Evolutionary conservation across 2,888 invertebrate genomes (phyloP).

Genomic region (Brenthis ino): DNA sequence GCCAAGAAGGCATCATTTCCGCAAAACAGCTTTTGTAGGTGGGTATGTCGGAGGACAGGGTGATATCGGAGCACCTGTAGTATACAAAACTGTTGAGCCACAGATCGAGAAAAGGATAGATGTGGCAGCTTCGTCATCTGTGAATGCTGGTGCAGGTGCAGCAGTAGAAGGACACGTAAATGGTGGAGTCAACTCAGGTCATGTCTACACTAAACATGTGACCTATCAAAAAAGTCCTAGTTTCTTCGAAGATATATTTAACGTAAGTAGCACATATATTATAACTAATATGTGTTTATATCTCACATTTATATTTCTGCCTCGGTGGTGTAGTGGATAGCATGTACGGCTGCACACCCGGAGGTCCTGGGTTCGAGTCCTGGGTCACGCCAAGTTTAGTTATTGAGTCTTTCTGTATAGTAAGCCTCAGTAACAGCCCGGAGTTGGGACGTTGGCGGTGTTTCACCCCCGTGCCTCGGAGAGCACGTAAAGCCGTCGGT

Average conservation of each 20-base stretch:
- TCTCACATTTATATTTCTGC: too few relatives aligned
- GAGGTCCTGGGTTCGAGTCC: too few relatives aligned
- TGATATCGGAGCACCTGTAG: slow-evolving; percentile 44
- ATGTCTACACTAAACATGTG: slow-evolving; percentile 58
- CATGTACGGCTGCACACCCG: too few relatives aligned
- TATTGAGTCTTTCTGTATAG: too few relatives aligned
- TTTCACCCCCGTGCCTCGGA: too few relatives aligned
- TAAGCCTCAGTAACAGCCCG: too few relatives aligned
- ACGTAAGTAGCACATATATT: slow-evolving; percentile 70
- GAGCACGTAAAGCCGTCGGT: too few relatives aligned
- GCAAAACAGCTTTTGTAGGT: slow-evolving; percentile 60
- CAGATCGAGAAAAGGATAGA: slow-evolving; percentile 64
- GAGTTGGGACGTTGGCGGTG: too few relatives aligned
- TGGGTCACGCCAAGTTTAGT: too few relatives aligned
- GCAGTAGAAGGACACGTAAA: slow-evolving; percentile 39
- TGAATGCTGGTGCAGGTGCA: slow-evolving; percentile 44
- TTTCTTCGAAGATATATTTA: slow-evolving; percentile 84
- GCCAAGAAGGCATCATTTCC: slow-evolving; percentile 60
- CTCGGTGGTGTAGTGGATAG: too few relatives aligned
- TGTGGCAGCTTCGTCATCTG: slow-evolving; percentile 52
- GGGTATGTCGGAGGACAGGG: slow-evolving; percentile 59
- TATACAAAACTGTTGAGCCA: slow-evolving; percentile 47
- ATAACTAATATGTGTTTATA: too few relatives aligned
- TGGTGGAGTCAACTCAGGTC: slow-evolving; percentile 47
- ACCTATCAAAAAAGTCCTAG: slow-evolving; percentile 62